A percentile compares a stretch with the other conserved stretches of the same genome.
Conservation (phyloP, 2,797 vertebrate genomes). For the Periophthalmus magnuspinnatus region DNA sequence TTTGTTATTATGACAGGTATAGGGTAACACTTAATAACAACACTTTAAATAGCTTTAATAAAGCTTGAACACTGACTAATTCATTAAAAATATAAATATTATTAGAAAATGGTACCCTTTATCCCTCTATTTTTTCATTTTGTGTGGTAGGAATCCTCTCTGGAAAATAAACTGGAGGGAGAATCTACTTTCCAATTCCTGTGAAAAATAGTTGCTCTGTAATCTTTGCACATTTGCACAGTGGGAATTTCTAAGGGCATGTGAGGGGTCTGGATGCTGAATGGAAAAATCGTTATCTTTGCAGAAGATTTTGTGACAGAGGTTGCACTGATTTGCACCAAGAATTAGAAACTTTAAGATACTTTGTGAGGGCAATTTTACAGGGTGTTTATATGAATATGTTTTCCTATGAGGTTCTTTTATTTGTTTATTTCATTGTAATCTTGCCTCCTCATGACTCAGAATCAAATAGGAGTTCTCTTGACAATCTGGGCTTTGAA, state of each 20-base stretch:
- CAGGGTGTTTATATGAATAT: not conserved
- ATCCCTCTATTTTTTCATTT: not conserved
- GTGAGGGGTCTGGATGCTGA: constrained; percentile 41
- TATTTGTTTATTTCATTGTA: not conserved
- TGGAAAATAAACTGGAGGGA: constrained; percentile 33
- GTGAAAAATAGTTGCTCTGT: constrained; percentile 11
- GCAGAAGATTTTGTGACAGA: constrained; percentile 6
- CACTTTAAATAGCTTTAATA: too few relatives aligned
- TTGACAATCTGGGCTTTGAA: not conserved
- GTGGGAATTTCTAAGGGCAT: constrained; percentile 39
- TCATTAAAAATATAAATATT: too few relatives aligned
- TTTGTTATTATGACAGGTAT: too few relatives aligned
- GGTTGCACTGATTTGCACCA: constrained; percentile 25
- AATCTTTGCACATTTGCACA: constrained; percentile 41
- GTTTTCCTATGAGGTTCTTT: not conserved
- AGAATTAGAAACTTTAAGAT: constrained; percentile 22
- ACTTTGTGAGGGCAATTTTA: constrained; percentile 29
- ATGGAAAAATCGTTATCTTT: constrained; percentile 66
- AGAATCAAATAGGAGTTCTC: not conserved
- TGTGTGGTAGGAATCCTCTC: constrained; percentile 37
- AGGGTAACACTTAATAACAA: too few relatives aligned
- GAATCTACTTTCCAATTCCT: constrained; percentile 27
- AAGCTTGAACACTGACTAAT: too few relatives aligned
- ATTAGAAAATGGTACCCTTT: too few relatives aligned
- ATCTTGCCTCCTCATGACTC: not conserved